Conservation (phyloP, 2,797 vertebrate species). For the Bufotes viridis region DNA sequence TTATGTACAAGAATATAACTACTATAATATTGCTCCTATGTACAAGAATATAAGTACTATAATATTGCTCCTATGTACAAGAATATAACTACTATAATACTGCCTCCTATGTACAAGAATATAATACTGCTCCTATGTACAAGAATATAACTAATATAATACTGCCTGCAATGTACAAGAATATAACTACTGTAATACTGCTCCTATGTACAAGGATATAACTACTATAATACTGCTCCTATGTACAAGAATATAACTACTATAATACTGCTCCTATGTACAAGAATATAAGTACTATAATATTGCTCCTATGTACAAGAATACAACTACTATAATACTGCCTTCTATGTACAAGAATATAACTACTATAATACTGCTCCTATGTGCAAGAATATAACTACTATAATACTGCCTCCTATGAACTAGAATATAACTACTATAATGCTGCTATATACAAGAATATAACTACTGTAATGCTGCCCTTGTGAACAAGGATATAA, state of each 20-base stretch:
- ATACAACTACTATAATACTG: not conserved
- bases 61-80: too few species aligned
- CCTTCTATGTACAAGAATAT: not conserved
- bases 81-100: too few species aligned
- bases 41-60: too few species aligned
- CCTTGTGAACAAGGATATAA: not conserved
- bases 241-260: not conserved
- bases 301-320: not conserved
- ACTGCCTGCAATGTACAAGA: not conserved
- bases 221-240: not conserved
- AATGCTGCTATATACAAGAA: not conserved
- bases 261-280: not conserved
- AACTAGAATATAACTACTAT: not conserved
- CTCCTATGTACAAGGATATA: not conserved
- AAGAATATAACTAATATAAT: not conserved
- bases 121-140: too few species aligned
- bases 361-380: not conserved
- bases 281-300: not conserved
- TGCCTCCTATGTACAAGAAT: too few species aligned
- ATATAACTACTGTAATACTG: constrained; percentile 9
- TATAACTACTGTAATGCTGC: not conserved
- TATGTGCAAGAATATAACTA: constrained; percentile 1
- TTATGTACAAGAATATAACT: not conserved
- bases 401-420: not conserved
- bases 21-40: not conserved